Conservation (phyloP, 1,140 invertebrate species). For the Halictus rubicundus region DNA sequence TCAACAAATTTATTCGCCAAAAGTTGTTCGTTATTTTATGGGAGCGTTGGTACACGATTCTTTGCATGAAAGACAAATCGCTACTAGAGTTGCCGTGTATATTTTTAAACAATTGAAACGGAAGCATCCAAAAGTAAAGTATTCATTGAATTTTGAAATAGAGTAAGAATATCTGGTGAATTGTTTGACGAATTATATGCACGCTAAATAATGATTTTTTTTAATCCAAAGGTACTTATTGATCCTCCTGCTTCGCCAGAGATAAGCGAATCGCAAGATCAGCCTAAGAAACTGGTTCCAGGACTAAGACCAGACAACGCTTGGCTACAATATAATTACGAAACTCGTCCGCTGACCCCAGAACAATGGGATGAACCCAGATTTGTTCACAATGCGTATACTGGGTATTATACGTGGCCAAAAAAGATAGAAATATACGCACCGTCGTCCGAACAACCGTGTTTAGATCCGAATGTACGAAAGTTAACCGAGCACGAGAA, state of each 20-base stretch:
- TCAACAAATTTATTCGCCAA: constrained; percentile 84
- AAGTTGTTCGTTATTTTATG: constrained; percentile 85
- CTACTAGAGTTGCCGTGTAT: constrained; percentile 83
- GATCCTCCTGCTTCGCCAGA: constrained; percentile 13
- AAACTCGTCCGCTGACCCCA: constrained; percentile 82
- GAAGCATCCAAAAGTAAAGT: constrained; percentile 79
- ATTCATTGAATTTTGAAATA: neutral
- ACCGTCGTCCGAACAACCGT: constrained; percentile 83
- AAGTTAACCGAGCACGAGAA: constrained; percentile 83
- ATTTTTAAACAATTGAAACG: constrained; percentile 90
- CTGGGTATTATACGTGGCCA: constrained; percentile 93
- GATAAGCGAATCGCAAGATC: constrained; percentile 15
- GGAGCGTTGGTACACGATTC: constrained; percentile 88
- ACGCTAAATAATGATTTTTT: constrained; percentile 10
- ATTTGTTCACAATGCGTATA: constrained; percentile 86
- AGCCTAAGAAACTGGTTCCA: constrained; percentile 61
- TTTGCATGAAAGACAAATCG: constrained; percentile 87
- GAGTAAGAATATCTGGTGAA: no score
- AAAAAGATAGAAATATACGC: constrained; percentile 84
- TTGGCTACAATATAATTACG: constrained; percentile 88
- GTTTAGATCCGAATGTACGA: constrained; percentile 78
- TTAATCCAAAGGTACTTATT: constrained; percentile 65
- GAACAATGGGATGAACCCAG: constrained; percentile 88
- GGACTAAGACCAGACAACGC: constrained; percentile 85
- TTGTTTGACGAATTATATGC: no score